phyloP scores from a whole-genome alignment of 2,113 vertebrate species.

The Microtus montanus region DNA sequence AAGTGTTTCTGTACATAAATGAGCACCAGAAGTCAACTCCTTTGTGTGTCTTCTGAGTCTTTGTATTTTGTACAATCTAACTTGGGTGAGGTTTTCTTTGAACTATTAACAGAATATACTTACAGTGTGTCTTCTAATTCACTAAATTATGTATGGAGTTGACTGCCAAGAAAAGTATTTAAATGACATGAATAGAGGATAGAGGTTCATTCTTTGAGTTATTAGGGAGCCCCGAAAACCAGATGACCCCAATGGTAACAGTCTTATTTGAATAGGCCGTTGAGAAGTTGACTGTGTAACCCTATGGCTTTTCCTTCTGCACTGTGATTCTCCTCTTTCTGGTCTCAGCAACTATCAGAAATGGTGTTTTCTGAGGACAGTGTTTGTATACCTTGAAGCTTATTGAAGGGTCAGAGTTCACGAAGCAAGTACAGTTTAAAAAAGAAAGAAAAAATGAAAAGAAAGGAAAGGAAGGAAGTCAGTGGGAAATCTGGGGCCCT shows the following conservation, averaged over 20 bases:
- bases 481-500: background rate
- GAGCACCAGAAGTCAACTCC: background rate
- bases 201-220: background rate
- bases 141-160: background rate
- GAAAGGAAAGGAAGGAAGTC: background rate
- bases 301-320: background rate
- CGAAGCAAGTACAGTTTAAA: background rate
- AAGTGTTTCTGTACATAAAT: background rate
- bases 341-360: background rate
- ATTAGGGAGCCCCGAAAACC: background rate
- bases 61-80: background rate
- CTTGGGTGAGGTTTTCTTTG: background rate
- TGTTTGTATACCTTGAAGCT: slow-evolving; percentile 2
- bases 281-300: background rate
- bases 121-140: slow-evolving; percentile 41
- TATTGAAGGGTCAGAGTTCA: background rate
- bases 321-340: background rate
- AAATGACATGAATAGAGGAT: background rate
- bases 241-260: background rate
- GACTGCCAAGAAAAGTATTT: background rate
- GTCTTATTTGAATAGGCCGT: background rate
- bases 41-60: background rate
- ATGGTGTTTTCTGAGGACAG: background rate
- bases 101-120: background rate
- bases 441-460: background rate